Conservation (phyloP, 2,888 invertebrate genomes). For the Dascillus cervinus region DNA sequence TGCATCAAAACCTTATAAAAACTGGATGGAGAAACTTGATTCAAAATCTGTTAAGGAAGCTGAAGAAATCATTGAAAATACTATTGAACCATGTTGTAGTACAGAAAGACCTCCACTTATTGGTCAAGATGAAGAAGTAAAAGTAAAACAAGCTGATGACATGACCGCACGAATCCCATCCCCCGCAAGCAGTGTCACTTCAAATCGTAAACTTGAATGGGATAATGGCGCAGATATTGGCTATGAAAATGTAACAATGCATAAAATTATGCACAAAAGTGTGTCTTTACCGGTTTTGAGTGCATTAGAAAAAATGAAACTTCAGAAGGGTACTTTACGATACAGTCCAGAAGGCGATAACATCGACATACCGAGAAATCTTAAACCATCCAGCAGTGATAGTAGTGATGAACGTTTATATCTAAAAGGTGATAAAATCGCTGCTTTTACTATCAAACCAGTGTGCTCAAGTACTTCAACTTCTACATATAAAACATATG, state of each 20-base stretch:
- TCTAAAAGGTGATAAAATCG: no score
- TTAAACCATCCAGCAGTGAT: neutral
- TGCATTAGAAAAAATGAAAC: conserved; percentile 12
- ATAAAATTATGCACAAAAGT: conserved; percentile 32
- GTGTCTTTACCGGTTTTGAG: conserved; percentile 31
- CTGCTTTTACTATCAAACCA: no score
- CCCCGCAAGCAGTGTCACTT: conserved; percentile 67
- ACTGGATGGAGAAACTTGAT: conserved; percentile 1
- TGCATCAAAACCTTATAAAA: conserved; percentile 16
- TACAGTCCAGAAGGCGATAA: conserved; percentile 10
- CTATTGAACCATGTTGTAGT: conserved; percentile 13
- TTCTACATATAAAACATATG: no score
- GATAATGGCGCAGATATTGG: conserved; percentile 84
- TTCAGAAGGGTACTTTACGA: conserved; percentile 7
- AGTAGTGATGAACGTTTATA: no score
- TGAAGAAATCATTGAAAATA: conserved; percentile 25
- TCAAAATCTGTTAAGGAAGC: neutral
- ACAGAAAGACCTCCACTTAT: conserved; percentile 39
- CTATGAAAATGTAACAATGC: conserved; percentile 46
- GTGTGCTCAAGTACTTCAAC: no score
- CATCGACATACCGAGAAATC: neutral
- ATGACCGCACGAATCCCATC: conserved; percentile 39
- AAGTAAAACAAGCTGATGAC: conserved; percentile 3
- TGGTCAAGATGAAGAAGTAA: conserved; percentile 31
- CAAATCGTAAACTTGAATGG: conserved; percentile 75